Conservation (phyloP, 1,140 invertebrate genomes). For the Cephus cinctus region DNA sequence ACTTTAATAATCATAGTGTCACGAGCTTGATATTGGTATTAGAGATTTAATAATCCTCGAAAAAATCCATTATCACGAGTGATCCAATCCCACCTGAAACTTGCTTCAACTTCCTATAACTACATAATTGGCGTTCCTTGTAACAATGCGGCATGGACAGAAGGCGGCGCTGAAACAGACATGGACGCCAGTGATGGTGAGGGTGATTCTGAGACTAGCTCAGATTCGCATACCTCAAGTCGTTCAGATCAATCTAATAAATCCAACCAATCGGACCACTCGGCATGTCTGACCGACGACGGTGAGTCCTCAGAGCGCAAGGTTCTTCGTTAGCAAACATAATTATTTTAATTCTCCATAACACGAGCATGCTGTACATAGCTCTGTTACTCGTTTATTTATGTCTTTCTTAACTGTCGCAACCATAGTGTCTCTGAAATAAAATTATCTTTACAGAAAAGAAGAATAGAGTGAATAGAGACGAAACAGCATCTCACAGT, state of each 20-base stretch:
- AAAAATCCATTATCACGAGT: too few species aligned
- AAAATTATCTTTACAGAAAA: constrained; percentile 62
- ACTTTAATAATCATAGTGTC: too few species aligned
- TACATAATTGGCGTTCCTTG: constrained; percentile 22
- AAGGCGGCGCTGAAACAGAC: constrained; percentile 53
- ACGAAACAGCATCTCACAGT: constrained; percentile 50
- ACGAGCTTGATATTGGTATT: too few species aligned
- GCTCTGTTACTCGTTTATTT: neutral
- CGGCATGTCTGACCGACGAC: constrained; percentile 53
- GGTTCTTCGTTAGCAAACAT: neutral
- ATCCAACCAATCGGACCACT: constrained; percentile 50
- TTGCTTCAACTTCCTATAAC: neutral
- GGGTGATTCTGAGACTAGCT: constrained; percentile 57
- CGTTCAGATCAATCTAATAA: constrained; percentile 53
- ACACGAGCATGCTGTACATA: constrained; percentile 3
- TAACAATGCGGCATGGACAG: constrained; percentile 54
- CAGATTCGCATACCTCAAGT: constrained; percentile 53
- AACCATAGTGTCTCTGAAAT: too few species aligned
- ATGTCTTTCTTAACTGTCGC: too few species aligned
- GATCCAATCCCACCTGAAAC: too few species aligned
- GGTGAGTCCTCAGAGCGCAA: constrained; percentile 40
- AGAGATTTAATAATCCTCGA: too few species aligned
- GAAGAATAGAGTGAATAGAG: constrained; percentile 64
- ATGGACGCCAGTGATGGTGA: constrained; percentile 54
- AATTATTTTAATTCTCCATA: neutral